phyloP scores from a whole-genome alignment of 2,888 invertebrate genomes.

The Proisotoma minuta region DNA sequence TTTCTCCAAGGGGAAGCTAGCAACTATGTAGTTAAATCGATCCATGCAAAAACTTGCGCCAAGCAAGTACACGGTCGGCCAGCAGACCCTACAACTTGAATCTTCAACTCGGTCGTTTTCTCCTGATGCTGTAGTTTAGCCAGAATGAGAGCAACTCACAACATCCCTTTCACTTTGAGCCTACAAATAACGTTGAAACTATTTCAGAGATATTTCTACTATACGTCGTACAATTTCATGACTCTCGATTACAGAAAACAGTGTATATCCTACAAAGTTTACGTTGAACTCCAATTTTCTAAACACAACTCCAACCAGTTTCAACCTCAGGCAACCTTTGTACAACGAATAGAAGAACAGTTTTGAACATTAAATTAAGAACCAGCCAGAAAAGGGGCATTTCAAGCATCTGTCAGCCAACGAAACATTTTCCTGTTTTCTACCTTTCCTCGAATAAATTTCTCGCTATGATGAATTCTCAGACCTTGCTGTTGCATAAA shows the following conservation, averaged over 20 bases:
- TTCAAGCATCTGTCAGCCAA: constrained; percentile 13
- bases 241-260: no score
- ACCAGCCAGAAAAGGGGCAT: not conserved
- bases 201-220: no score
- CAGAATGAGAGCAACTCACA: constrained; percentile 2
- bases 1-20: constrained; percentile 6
- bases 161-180: no score
- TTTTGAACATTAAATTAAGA: not conserved
- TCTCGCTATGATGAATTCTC: no score
- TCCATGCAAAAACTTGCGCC: constrained; percentile 5
- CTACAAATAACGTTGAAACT: no score
- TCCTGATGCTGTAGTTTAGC: not conserved
- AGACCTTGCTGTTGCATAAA: no score
- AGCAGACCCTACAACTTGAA: not conserved
- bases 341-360: no score
- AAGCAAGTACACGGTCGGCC: not conserved
- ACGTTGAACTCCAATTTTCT: no score
- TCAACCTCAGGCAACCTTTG: no score
- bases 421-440: not conserved
- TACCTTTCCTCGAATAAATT: not conserved
- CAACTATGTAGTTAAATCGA: constrained; percentile 14
- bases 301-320: no score
- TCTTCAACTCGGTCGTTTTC: not conserved
- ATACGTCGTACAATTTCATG: no score
- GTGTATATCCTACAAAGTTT: no score